Evolutionary conservation across 37 sponge, comb jelly and placozoan genomes (phyloP), one percentile per base, ranked within the genome.

Genomic region (Halichondria panicea): DNA sequence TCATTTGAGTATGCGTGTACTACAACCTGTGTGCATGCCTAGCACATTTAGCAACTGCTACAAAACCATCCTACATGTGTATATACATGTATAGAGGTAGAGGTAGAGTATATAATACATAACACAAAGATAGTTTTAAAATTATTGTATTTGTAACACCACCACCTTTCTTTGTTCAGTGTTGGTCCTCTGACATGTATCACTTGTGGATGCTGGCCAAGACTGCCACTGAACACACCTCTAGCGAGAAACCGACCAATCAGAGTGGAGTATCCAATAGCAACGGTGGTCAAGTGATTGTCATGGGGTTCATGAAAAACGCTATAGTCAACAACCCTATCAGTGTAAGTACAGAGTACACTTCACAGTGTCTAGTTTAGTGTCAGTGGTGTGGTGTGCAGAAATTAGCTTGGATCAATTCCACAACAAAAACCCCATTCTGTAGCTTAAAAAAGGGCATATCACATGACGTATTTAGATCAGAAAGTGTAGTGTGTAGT

Each of bases 271-370:
- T 4, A 8, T 8, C 56, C 56, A 43, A 43, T 1, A 61, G 35
- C 41, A 37, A 11, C 3, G 52, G 34, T 8, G 62, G 42, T 27
- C 68, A 88, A 13, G 48, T 88, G 8, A 15, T 88, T 0, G 86
- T 90, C 32, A 77, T 87, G 74, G 27, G 71, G 30, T 92, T 92
- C 65, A 48, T 92, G 50, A 87, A 85, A 68, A 92, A 77, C 66
- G 63, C 92, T 21, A 87, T 83, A 8, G 79, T 87, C 46, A 80
- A 70, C 68, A 92, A 92, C 52, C 92, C 92, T 13, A 79, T 79
- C 32, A 70, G 64, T 13, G 92, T 92, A 61, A 82, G 83, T 78
- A 33, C 35, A 32, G 35, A n/a, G 32, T 58, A 36, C 39, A 56
- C 33, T 13, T 30, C 33, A 52, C 1, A 7, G 28, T 30, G n/a